Evolutionary conservation across 2,113 vertebrate species (phyloP).

Genomic region (Tautogolabrus adspersus): DNA sequence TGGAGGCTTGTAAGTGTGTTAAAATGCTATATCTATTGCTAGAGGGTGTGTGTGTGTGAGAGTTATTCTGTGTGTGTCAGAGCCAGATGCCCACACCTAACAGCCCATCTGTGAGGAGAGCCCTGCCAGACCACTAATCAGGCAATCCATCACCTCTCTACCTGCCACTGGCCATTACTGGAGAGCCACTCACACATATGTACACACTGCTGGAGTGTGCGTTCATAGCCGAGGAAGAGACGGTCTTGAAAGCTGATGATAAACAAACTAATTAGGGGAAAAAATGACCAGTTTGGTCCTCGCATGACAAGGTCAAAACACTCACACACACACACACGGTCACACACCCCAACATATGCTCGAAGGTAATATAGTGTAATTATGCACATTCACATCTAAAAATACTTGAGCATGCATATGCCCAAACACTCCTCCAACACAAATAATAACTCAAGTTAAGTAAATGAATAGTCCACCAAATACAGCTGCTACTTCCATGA

Average conservation of each 20-base stretch:
- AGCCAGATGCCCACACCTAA: conserved; percentile 76
- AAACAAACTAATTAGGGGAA: conserved; percentile 55
- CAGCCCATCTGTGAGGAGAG: conserved; percentile 80
- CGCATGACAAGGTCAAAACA: conserved; percentile 37
- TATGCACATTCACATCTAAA: not conserved
- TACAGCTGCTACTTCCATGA: too few species aligned
- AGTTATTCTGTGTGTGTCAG: conserved; percentile 47
- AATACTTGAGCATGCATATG: not conserved
- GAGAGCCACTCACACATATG: conserved; percentile 51
- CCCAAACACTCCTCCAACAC: not conserved
- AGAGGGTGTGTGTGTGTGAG: conserved; percentile 23
- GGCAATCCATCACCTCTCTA: conserved; percentile 82
- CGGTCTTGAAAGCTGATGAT: conserved; percentile 27
- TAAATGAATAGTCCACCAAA: not conserved
- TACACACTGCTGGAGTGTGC: not conserved
- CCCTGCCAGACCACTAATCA: conserved; percentile 83
- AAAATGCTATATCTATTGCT: not conserved
- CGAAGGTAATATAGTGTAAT: conserved; percentile 1
- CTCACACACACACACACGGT: not conserved
- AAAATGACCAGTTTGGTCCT: conserved; percentile 28
- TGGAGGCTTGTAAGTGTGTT: not conserved
- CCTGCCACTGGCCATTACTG: conserved; percentile 75
- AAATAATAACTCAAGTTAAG: not conserved
- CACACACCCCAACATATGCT: conserved; percentile 30
- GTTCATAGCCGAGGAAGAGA: not conserved